phyloP scores from a whole-genome alignment of 2,888 invertebrate genomes.

The Hypselothyrea guttata region DNA sequence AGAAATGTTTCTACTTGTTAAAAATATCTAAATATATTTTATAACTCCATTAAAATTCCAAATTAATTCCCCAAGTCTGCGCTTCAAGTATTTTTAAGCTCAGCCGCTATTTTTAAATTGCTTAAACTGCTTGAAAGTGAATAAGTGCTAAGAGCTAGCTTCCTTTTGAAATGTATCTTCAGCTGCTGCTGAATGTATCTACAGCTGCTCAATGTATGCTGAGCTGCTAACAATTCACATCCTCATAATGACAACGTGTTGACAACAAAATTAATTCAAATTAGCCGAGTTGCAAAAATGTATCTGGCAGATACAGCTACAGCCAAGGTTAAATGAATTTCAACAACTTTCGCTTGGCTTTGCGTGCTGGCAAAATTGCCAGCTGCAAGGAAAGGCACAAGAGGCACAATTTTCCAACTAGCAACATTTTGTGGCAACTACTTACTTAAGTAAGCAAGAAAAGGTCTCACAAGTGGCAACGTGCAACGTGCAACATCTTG shows the following conservation, averaged over 20 bases:
- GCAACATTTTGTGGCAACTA: slow-evolving; percentile 45
- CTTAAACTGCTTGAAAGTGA: neutral
- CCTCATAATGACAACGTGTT: slow-evolving; percentile 67
- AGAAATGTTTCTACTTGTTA: too few species aligned
- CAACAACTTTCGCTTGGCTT: slow-evolving; percentile 69
- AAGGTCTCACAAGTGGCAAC: too few species aligned
- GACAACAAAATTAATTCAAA: slow-evolving; percentile 75
- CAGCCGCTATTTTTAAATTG: slow-evolving; percentile 1
- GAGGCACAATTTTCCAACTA: slow-evolving; percentile 47
- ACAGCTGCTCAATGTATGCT: slow-evolving; percentile 2
- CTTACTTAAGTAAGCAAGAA: slow-evolving; percentile 37
- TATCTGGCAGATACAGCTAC: slow-evolving; percentile 10
- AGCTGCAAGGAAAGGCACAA: slow-evolving; percentile 39
- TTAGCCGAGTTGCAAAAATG: slow-evolving; percentile 44
- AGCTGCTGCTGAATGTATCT: slow-evolving; percentile 4
- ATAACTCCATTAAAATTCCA: too few species aligned
- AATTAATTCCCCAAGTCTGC: too few species aligned
- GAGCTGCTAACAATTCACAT: slow-evolving; percentile 63
- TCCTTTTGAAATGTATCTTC: neutral
- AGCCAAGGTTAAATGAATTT: slow-evolving; percentile 59
- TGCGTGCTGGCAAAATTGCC: slow-evolving; percentile 62
- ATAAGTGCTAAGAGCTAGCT: neutral
- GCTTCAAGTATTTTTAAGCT: too few species aligned
- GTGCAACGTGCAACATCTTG: neutral
- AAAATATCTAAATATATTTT: neutral